Evolutionary conservation across 2,888 invertebrate genomes (phyloP).

Genomic region (Spicauda simplicius): DNA sequence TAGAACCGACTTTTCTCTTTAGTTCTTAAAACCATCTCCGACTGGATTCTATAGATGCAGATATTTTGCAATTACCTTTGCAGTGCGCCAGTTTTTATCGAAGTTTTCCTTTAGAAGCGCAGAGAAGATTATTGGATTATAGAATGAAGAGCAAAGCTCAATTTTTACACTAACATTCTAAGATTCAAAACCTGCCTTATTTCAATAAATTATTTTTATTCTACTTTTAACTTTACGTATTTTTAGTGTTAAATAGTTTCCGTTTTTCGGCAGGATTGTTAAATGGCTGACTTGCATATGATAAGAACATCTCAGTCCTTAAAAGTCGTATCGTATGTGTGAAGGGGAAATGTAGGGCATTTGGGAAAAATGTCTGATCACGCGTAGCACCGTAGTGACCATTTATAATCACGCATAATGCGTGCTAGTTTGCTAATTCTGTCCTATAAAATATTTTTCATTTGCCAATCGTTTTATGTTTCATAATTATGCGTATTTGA

Average conservation of each 20-base stretch:
- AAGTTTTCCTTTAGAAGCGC: conserved; percentile 33
- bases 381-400: too few relatives aligned
- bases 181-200: neutral
- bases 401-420: too few relatives aligned
- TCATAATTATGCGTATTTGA: neutral
- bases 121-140: conserved; percentile 31
- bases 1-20: neutral
- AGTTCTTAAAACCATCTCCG: neutral
- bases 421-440: too few relatives aligned
- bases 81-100: conserved; percentile 25
- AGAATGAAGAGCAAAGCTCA: conserved; percentile 29
- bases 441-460: neutral
- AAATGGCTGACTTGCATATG: too few relatives aligned
- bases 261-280: too few relatives aligned
- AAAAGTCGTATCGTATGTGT: too few relatives aligned
- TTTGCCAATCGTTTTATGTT: neutral
- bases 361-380: too few relatives aligned
- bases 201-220: neutral
- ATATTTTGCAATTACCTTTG: conserved; percentile 29
- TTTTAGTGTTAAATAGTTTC: too few relatives aligned
- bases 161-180: conserved; percentile 17
- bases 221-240: too few relatives aligned
- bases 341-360: too few relatives aligned
- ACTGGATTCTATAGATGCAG: conserved; percentile 10
- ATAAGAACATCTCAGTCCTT: too few relatives aligned